A percentile compares a stretch with the other conserved stretches of the same genome.
phyloP scores from a whole-genome alignment of 2,113 vertebrate species.

The Conger conger region DNA sequence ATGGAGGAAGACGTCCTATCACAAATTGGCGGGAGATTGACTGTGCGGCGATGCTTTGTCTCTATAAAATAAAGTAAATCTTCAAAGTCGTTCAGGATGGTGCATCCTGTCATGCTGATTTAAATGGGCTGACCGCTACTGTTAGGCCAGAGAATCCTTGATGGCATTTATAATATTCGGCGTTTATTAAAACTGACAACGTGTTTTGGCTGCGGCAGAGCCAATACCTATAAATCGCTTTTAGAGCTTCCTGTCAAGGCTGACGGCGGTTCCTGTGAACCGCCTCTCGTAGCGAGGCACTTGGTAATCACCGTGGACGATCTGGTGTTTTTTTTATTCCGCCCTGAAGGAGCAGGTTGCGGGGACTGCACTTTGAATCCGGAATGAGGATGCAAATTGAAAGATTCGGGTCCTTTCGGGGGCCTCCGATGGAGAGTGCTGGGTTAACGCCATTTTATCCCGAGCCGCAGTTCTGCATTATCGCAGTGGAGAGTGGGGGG shows the following conservation, averaged over 20 bases:
- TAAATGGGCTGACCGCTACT: background rate
- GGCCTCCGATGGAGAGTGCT: background rate
- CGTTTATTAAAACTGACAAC: slow-evolving; percentile 12
- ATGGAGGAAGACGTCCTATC: slow-evolving; percentile 37
- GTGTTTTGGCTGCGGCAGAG: background rate
- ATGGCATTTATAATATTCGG: slow-evolving; percentile 18
- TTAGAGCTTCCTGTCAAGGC: background rate
- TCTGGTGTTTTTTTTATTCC: slow-evolving; percentile 11
- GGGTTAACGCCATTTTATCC: background rate
- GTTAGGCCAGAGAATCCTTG: slow-evolving; percentile 3
- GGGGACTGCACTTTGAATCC: background rate
- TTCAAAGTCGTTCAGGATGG: slow-evolving; percentile 18
- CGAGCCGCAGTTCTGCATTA: too few species aligned
- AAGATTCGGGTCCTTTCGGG: background rate
- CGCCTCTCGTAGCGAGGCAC: background rate
- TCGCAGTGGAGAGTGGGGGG: too few species aligned
- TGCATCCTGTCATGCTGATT: background rate
- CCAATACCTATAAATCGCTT: slow-evolving; percentile 16
- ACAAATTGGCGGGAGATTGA: slow-evolving; percentile 32
- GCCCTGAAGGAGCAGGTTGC: background rate
- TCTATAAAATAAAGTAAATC: background rate
- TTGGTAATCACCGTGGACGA: background rate
- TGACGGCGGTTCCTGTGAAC: background rate
- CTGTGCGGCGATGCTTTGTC: slow-evolving; percentile 5
- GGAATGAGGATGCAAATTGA: background rate